These are phyloP conservation scores for Phylloscopus trochiloides DNA, from an alignment of 2,113 vertebrate genomes.

Conservation along the genomic window DNA sequence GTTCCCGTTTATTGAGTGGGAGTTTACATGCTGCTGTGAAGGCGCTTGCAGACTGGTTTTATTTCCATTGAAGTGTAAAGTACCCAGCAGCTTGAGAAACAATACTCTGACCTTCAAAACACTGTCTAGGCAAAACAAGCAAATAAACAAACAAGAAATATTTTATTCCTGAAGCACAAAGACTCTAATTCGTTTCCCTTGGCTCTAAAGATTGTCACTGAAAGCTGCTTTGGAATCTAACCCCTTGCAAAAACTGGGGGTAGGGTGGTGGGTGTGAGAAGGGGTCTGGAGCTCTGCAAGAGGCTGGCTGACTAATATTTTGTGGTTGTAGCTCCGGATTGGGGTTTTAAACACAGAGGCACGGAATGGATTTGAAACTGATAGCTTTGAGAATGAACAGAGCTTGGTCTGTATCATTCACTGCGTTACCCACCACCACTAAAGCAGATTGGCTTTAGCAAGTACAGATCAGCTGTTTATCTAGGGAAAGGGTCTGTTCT, in stretches of 20 bases:
- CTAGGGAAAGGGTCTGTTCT: neutral
- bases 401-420: neutral
- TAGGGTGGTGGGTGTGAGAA: neutral
- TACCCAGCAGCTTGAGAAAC: neutral
- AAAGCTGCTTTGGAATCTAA: neutral
- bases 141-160: neutral
- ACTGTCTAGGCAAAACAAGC: neutral
- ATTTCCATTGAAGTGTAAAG: neutral
- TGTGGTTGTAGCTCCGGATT: neutral
- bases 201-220: neutral
- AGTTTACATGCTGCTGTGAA: neutral
- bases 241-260: neutral
- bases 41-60: neutral
- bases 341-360: neutral
- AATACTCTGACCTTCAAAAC: neutral
- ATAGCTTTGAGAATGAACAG: neutral
- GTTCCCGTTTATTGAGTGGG: neutral
- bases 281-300: neutral
- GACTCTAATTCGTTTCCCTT: neutral
- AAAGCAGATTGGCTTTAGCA: neutral
- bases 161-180: neutral
- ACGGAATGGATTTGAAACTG: neutral
- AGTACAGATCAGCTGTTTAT: neutral
- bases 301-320: neutral
- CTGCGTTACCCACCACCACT: neutral